phyloP scores from a whole-genome alignment of 2,113 vertebrate species.

The Anarrhichthys ocellatus region DNA sequence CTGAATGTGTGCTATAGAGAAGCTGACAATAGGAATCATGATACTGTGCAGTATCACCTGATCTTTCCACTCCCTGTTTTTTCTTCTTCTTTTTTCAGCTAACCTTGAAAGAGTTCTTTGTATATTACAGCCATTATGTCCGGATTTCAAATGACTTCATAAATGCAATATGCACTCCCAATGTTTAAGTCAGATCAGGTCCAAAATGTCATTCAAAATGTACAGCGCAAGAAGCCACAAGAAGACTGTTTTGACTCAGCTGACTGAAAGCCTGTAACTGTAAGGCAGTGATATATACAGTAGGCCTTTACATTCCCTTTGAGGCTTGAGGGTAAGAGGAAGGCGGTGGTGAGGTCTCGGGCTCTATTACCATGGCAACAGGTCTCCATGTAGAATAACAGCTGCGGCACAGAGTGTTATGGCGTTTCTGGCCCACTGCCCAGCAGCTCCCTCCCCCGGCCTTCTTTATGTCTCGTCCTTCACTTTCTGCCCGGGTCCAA shows the following conservation, averaged over 20 bases:
- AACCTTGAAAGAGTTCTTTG: background rate
- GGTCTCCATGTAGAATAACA: constrained; percentile 47
- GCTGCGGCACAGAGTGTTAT: constrained; percentile 60
- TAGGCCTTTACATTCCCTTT: constrained; percentile 3
- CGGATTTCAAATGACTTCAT: background rate
- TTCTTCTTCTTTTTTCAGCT: background rate
- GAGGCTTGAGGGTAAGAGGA: constrained; percentile 3
- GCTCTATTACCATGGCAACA: constrained; percentile 62
- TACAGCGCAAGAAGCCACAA: background rate
- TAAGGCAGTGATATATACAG: background rate
- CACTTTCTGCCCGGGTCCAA: background rate
- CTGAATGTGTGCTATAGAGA: background rate
- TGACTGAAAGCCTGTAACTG: background rate
- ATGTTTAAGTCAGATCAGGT: constrained; percentile 9
- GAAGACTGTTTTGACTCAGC: background rate
- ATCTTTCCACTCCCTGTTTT: background rate
- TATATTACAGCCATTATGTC: background rate
- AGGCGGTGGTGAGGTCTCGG: constrained; percentile 5
- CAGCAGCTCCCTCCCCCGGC: background rate
- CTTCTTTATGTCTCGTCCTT: constrained; percentile 23
- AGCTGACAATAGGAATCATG: background rate
- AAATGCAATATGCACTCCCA: background rate
- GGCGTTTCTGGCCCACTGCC: constrained; percentile 38
- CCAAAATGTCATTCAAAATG: background rate
- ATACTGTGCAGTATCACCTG: background rate